phyloP scores from a whole-genome alignment of 2,888 invertebrate species.

The Tenthredo notha region DNA sequence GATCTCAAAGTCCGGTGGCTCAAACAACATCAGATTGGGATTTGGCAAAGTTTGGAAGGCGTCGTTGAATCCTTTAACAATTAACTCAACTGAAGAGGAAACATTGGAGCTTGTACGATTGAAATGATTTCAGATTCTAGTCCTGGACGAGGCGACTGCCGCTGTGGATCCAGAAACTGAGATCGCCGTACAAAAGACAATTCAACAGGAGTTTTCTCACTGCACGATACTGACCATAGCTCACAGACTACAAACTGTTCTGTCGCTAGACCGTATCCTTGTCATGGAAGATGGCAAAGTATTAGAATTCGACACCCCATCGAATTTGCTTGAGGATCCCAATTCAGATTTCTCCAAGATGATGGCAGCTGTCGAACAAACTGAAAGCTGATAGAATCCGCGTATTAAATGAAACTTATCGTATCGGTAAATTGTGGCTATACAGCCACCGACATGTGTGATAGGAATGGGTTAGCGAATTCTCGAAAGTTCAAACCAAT shows the following conservation, averaged over 20 bases:
- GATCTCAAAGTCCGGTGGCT: not conserved
- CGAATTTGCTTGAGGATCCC: slow-evolving; percentile 75
- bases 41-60: not conserved
- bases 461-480: too few species aligned
- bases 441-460: too few species aligned
- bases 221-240: slow-evolving; percentile 84
- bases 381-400: slow-evolving; percentile 44
- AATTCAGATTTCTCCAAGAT: slow-evolving; percentile 78
- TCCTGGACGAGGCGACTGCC: slow-evolving; percentile 82
- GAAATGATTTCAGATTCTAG: slow-evolving; percentile 76
- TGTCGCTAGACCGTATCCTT: slow-evolving; percentile 80
- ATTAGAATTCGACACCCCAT: slow-evolving; percentile 78
- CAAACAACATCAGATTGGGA: not conserved
- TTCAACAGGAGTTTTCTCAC: slow-evolving; percentile 79
- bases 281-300: slow-evolving; percentile 80
- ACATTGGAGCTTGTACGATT: not conserved
- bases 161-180: slow-evolving; percentile 82
- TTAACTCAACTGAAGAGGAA: not conserved
- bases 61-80: not conserved
- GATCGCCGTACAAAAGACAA: slow-evolving; percentile 79
- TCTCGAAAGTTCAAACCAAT: too few species aligned
- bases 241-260: slow-evolving; percentile 81
- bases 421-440: too few species aligned
- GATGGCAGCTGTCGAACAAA: slow-evolving; percentile 73
- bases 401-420: too few species aligned